Percentiles rank a stretch among this genome's conserved stretches.
These are phyloP conservation scores for Eristalis pertinax DNA, from an alignment of 2,888 invertebrate species.

Conservation along the genomic window DNA sequence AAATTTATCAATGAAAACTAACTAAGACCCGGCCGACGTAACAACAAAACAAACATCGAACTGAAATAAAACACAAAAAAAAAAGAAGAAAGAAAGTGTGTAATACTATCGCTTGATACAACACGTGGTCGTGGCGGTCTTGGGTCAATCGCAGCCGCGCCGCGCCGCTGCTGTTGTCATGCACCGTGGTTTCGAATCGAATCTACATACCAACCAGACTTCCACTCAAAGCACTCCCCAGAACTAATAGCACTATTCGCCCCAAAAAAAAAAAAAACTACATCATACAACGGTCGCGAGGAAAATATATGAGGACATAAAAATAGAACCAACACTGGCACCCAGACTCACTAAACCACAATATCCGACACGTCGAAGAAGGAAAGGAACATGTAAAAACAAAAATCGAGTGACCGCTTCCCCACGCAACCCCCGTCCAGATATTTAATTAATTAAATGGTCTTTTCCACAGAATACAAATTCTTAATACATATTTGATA, in stretches of 20 bases:
- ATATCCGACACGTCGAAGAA: background rate
- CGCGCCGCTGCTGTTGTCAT: constrained; percentile 19
- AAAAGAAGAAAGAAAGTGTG: constrained; percentile 38
- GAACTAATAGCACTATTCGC: background rate
- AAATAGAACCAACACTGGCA: background rate
- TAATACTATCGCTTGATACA: constrained; percentile 32
- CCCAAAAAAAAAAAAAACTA: background rate
- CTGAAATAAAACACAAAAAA: constrained; percentile 31
- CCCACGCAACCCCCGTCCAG: background rate
- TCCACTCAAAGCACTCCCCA: constrained; percentile 5
- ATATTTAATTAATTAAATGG: background rate
- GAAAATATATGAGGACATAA: background rate
- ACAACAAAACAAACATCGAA: constrained; percentile 27
- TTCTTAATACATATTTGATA: background rate
- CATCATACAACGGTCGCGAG: background rate
- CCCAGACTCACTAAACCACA: background rate
- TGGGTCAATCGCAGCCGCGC: constrained; percentile 8
- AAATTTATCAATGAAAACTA: constrained; percentile 60
- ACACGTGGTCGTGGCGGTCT: constrained; percentile 57
- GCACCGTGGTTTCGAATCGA: background rate
- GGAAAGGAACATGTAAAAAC: background rate
- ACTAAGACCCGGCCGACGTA: background rate
- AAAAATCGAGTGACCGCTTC: background rate
- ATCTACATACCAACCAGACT: background rate
- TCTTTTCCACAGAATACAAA: background rate